A percentile compares a stretch with the other conserved stretches of the same genome.
Evolutionary conservation across 2,113 vertebrate species (phyloP).

Genomic region (Calyptomena viridis): DNA sequence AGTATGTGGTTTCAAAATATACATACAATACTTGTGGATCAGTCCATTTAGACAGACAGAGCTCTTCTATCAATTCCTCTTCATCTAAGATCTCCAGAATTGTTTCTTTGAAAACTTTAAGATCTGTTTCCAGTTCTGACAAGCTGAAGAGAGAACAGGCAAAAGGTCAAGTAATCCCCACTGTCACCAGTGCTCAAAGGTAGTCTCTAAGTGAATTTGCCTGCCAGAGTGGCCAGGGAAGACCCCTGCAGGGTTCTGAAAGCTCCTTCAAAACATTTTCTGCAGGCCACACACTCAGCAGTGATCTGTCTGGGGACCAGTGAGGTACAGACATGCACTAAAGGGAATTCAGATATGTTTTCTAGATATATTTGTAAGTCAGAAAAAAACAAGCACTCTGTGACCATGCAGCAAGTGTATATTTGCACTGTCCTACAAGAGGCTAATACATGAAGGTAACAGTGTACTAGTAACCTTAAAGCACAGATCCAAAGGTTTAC

Average conservation of each 20-base stretch:
- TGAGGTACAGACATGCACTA: background rate
- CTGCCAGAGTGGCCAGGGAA: background rate
- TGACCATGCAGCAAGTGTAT: rapidly evolving
- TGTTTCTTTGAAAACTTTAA: conserved; percentile 93
- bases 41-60: conserved; percentile 93
- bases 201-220: background rate
- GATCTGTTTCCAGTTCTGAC: conserved; percentile 95
- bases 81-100: conserved; percentile 94
- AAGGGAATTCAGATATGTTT: background rate
- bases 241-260: background rate
- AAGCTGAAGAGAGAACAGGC: conserved; percentile 76
- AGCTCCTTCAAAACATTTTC: background rate
- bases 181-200: background rate
- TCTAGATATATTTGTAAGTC: background rate
- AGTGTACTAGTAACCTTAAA: background rate
- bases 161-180: conserved; percentile 5
- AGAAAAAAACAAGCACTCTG: background rate
- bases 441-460: background rate
- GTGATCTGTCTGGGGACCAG: background rate
- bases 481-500: background rate
- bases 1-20: background rate
- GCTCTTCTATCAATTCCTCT: conserved; percentile 91
- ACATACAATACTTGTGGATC: conserved; percentile 91
- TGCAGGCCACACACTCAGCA: background rate
- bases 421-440: background rate